Conservation (phyloP, 64 coral and sea anemone species). For the Dendrophyllia cribrosa region DNA sequence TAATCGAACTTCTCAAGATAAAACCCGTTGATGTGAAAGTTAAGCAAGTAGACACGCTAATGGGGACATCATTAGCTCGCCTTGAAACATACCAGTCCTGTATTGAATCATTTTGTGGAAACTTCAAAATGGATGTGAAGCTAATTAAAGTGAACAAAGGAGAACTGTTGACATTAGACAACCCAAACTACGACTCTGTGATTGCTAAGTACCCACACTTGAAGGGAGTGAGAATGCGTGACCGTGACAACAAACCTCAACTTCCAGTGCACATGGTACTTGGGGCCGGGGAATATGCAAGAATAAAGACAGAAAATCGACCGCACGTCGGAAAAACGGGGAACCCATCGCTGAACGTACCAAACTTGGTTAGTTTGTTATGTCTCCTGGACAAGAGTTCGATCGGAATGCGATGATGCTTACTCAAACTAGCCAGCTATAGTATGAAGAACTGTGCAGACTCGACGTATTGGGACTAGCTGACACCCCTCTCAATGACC, state of each 20-base stretch:
- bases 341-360: conserved; percentile 4
- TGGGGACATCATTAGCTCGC: too few relatives aligned
- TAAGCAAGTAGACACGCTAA: too few relatives aligned
- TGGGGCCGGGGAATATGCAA: conserved; percentile 9
- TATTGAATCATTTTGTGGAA: conserved; percentile 6
- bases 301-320: conserved; percentile 27
- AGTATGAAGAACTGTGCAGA: conserved; percentile 34
- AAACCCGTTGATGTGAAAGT: too few relatives aligned
- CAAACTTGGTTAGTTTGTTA: conserved; percentile 29
- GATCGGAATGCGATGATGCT: conserved; percentile 23
- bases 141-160: conserved; percentile 8
- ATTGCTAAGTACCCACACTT: conserved; percentile 47
- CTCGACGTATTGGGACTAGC: conserved; percentile 42
- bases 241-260: conserved; percentile 20
- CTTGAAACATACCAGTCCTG: too few relatives aligned
- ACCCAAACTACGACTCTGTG: conserved; percentile 6
- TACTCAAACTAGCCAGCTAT: background rate
- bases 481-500: background rate
- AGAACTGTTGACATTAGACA: conserved; percentile 27
- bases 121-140: conserved; percentile 56
- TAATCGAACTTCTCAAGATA: too few relatives aligned
- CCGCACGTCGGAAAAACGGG: background rate
- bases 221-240: conserved; percentile 13
- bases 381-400: conserved; percentile 43
- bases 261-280: conserved; percentile 46